Percentiles rank a stretch among this genome's conserved stretches.
Conservation (phyloP, 2,888 invertebrate species). For the Halocaridina rubra region DNA sequence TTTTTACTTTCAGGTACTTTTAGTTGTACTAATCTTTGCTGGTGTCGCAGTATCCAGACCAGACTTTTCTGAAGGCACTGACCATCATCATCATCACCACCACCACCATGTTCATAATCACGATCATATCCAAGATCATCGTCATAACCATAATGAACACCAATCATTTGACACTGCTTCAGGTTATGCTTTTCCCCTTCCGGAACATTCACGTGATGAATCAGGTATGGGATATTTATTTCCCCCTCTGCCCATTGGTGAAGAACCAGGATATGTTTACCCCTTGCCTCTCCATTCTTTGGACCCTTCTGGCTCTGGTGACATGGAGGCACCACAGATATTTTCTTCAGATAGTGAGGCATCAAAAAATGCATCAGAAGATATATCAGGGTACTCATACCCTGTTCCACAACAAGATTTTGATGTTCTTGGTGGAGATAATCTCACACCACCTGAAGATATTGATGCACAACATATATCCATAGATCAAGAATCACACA, state of each 20-base stretch:
- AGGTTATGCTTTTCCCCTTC: background rate
- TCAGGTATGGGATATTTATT: background rate
- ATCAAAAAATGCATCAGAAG: background rate
- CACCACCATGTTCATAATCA: background rate
- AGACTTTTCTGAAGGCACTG: background rate
- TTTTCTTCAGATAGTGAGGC: background rate
- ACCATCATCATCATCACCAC: background rate
- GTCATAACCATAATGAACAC: background rate
- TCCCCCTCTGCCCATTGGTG: background rate
- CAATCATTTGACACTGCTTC: background rate
- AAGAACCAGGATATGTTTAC: background rate
- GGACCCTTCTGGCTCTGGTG: background rate
- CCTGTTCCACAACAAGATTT: background rate
- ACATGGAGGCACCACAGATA: background rate
- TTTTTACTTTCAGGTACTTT: background rate
- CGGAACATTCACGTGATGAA: background rate
- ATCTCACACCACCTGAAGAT: background rate
- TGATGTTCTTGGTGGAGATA: background rate
- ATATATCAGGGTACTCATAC: slow-evolving; percentile 1
- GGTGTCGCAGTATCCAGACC: background rate
- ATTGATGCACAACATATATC: too few species aligned
- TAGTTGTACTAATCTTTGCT: background rate
- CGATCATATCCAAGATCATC: background rate
- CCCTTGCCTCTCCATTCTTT: background rate
- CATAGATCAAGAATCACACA: too few species aligned